phyloP scores from a whole-genome alignment of 2,888 invertebrate genomes.

The Tanypteryx hageni region DNA sequence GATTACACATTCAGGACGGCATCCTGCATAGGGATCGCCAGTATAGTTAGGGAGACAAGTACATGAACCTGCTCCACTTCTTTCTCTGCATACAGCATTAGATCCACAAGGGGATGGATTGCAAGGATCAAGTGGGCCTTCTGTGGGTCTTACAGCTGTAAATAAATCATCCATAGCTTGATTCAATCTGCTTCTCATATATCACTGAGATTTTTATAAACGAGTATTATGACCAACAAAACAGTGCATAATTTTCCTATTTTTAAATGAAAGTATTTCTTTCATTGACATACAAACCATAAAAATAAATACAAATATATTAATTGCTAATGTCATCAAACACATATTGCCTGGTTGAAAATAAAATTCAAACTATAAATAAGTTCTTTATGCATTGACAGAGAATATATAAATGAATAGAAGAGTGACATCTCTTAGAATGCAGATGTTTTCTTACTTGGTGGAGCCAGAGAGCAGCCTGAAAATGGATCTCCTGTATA shows the following conservation, averaged over 20 bases:
- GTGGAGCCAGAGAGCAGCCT: constrained; percentile 79
- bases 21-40: constrained; percentile 87
- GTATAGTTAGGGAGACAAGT: constrained; percentile 85
- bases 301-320: not conserved
- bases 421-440: not conserved
- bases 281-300: too few species aligned
- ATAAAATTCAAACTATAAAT: not conserved
- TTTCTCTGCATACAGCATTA: constrained; percentile 87
- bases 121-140: constrained; percentile 85
- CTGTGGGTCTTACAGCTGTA: constrained; percentile 75
- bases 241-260: too few species aligned
- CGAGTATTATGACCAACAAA: not conserved
- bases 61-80: constrained; percentile 86
- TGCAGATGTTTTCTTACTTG: constrained; percentile 72
- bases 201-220: not conserved
- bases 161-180: not conserved
- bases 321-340: not conserved
- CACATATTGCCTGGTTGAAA: not conserved
- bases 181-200: not conserved
- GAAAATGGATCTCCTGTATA: constrained; percentile 92
- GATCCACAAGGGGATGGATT: constrained; percentile 90
- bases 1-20: constrained; percentile 88
- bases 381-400: not conserved
- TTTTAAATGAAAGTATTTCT: too few species aligned
- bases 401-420: not conserved